A percentile compares a stretch with the other conserved stretches of the same genome.
These are phyloP conservation scores for Microcaecilia unicolor DNA, from an alignment of 2,797 vertebrate species.

Conservation along the genomic window DNA sequence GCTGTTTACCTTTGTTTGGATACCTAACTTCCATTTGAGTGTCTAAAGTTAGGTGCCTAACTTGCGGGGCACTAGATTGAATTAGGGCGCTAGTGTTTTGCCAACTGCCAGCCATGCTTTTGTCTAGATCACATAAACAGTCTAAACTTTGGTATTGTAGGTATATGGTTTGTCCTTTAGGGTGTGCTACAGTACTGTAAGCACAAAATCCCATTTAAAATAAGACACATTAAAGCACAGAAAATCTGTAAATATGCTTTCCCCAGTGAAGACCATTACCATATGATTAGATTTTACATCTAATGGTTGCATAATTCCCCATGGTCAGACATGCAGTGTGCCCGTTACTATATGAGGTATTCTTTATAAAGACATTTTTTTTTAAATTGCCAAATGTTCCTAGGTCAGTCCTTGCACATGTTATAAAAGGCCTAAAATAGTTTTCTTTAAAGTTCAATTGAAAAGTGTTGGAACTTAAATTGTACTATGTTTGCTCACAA, in stretches of 20 bases:
- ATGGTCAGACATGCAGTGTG: conserved; percentile 43
- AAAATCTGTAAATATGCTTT: conserved; percentile 23
- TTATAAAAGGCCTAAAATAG: conserved; percentile 32
- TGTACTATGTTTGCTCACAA: conserved; percentile 10
- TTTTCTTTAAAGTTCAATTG: conserved; percentile 22
- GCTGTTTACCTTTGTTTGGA: no score
- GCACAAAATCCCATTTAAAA: neutral
- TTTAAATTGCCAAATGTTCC: conserved; percentile 27
- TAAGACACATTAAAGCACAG: neutral
- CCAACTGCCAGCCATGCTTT: no score
- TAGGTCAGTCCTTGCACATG: conserved; percentile 23
- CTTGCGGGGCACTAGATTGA: no score
- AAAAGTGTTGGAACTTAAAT: conserved; percentile 24
- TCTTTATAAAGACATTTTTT: conserved; percentile 22
- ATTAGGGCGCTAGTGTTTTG: no score
- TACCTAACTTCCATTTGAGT: no score
- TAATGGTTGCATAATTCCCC: conserved; percentile 35
- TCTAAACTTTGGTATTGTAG: no score
- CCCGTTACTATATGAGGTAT: no score
- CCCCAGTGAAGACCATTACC: conserved; percentile 28
- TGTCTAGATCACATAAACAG: no score
- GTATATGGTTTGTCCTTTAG: conserved; percentile 21
- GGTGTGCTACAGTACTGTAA: conserved; percentile 15
- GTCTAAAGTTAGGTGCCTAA: no score
- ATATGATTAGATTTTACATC: conserved; percentile 49